phyloP scores from a whole-genome alignment of 2,113 vertebrate genomes.

The Gavia stellata region DNA sequence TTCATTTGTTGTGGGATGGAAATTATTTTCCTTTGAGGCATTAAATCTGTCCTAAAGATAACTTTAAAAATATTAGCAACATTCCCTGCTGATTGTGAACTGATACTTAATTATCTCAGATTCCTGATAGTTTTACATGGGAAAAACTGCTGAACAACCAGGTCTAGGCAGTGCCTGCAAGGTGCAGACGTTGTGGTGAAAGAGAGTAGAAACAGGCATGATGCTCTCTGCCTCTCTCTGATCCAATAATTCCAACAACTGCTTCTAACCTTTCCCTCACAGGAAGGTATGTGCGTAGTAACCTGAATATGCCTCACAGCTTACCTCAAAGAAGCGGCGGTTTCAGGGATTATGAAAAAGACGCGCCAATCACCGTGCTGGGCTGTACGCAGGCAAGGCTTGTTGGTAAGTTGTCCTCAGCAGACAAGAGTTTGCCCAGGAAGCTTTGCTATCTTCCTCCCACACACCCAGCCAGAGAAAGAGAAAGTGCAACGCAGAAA shows the following conservation, averaged over 20 bases:
- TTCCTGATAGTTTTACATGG: not conserved
- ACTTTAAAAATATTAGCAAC: not conserved
- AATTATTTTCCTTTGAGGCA: not conserved
- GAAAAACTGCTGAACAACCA: not conserved
- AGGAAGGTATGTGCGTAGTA: constrained; percentile 93
- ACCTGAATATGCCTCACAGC: constrained; percentile 93
- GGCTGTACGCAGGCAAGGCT: constrained; percentile 92
- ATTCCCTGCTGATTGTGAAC: not conserved
- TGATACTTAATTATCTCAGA: not conserved
- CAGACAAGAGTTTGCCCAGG: not conserved
- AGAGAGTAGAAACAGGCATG: not conserved
- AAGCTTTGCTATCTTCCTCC: not conserved
- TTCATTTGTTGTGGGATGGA: not conserved
- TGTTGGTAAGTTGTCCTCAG: constrained; percentile 71
- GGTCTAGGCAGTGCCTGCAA: not conserved
- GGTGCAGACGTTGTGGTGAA: rapidly evolving
- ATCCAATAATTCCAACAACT: not conserved
- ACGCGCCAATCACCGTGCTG: constrained; percentile 95
- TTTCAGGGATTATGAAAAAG: constrained; percentile 92
- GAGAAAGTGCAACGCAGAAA: not conserved
- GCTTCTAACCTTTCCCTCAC: not conserved
- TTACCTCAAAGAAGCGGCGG: constrained; percentile 87
- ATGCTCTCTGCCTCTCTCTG: not conserved
- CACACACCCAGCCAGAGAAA: not conserved
- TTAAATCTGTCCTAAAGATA: not conserved